A percentile compares a stretch with the other conserved stretches of the same genome.
phyloP scores from a whole-genome alignment of 2,888 invertebrate species.

The Leucophenga montana region DNA sequence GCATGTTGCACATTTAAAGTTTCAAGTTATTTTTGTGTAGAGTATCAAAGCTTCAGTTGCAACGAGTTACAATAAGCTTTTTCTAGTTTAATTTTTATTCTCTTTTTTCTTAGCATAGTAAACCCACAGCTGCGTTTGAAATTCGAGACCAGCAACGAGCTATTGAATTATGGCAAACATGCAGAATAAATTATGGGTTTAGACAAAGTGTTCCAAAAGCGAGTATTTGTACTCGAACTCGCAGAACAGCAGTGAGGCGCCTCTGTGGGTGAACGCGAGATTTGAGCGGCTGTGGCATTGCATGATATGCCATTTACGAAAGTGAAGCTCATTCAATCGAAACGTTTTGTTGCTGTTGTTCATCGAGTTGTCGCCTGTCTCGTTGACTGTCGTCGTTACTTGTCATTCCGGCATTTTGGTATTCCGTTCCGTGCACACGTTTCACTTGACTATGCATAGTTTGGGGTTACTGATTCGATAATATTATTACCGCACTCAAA shows the following conservation, averaged over 20 bases:
- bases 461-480: slow-evolving; percentile 31
- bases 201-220: slow-evolving; percentile 44
- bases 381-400: slow-evolving; percentile 50
- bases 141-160: slow-evolving; percentile 34
- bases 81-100: no score
- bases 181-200: slow-evolving; percentile 63
- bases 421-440: slow-evolving; percentile 23
- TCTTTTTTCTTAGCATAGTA: not conserved
- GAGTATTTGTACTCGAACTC: not conserved
- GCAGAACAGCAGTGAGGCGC: no score
- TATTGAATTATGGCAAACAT: slow-evolving; percentile 66
- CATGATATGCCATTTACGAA: slow-evolving; percentile 58
- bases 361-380: slow-evolving; percentile 33
- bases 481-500: slow-evolving; percentile 46
- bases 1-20: no score
- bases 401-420: slow-evolving; percentile 53
- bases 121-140: not conserved
- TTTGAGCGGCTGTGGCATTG: slow-evolving; percentile 26
- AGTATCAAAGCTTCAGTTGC: no score
- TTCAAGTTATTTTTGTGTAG: no score
- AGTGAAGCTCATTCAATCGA: not conserved
- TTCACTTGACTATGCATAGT: slow-evolving; percentile 28
- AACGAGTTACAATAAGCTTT: no score
- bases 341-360: slow-evolving; percentile 21
- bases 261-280: slow-evolving; percentile 36